Conservation (phyloP, 1,140 invertebrate genomes). For the Lordiphosa stackelbergi region DNA sequence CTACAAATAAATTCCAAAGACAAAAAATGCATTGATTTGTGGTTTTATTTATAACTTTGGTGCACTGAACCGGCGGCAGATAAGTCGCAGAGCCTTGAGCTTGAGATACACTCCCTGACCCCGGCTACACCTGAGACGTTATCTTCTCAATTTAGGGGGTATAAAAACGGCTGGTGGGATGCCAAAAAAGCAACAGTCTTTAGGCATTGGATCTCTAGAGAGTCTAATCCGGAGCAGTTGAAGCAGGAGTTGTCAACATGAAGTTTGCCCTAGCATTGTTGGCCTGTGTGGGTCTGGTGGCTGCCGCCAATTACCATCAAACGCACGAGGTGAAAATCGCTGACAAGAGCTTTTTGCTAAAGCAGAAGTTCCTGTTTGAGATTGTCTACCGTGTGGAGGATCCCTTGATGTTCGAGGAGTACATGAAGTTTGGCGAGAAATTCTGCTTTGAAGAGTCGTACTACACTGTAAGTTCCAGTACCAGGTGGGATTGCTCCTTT, state of each 20-base stretch:
- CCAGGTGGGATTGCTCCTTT: not conserved
- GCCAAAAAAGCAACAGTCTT: conserved; percentile 61
- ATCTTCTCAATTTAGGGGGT: conserved; percentile 11
- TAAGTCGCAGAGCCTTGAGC: not conserved
- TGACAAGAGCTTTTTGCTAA: conserved; percentile 50
- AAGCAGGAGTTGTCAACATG: conserved; percentile 36
- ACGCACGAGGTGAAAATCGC: conserved; percentile 55
- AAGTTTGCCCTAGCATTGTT: conserved; percentile 63
- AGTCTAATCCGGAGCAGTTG: conserved; percentile 70
- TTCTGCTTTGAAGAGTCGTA: conserved; percentile 29
- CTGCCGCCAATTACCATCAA: conserved; percentile 47
- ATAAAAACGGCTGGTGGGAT: conserved; percentile 34
- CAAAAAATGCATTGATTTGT: conserved; percentile 26
- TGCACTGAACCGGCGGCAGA: too few relatives aligned
- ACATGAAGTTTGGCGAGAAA: conserved; percentile 44
- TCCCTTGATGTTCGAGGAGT: conserved; percentile 58
- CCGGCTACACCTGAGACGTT: not conserved
- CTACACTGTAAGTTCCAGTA: conserved; percentile 47
- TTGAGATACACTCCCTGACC: conserved; percentile 31
- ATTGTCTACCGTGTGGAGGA: conserved; percentile 61
- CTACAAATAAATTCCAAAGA: conserved; percentile 49
- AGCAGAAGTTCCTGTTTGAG: conserved; percentile 65
- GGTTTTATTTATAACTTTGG: conserved; percentile 8
- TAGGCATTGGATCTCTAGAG: conserved; percentile 64
- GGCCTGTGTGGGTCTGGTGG: conserved; percentile 63